Conservation (phyloP, 2,888 invertebrate genomes). For the Monoplex corrugatus region DNA sequence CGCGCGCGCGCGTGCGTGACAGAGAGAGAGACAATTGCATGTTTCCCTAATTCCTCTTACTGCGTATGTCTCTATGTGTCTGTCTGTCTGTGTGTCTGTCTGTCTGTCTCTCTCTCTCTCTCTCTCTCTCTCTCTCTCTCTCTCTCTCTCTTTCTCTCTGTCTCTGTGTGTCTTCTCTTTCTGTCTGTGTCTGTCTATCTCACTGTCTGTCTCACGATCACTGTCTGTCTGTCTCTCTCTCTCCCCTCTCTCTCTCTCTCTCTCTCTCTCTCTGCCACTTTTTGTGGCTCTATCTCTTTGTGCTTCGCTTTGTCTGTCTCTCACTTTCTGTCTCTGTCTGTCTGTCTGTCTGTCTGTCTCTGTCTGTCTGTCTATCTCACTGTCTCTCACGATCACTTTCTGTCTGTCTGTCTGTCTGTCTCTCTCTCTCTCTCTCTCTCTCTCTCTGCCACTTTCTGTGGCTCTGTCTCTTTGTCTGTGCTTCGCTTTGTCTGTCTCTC, state of each 20-base stretch:
- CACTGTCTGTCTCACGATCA: not conserved
- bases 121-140: not conserved
- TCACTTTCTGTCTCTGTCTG: not conserved
- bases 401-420: not conserved
- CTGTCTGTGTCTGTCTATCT: not conserved
- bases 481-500: conserved; percentile 1
- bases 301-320: not conserved
- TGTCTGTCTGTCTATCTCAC: not conserved
- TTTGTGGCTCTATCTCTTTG: not conserved
- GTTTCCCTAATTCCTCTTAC: not conserved
- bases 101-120: conserved; percentile 7
- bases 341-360: not conserved
- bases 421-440: conserved; percentile 22
- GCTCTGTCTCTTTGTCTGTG: not conserved
- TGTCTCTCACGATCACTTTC: not conserved
- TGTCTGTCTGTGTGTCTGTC: not conserved
- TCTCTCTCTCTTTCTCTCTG: not conserved
- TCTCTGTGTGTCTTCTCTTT: not conserved
- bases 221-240: not conserved
- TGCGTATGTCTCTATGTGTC: too few species aligned
- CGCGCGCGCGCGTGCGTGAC: not conserved
- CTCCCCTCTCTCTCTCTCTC: not conserved
- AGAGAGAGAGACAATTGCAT: too few species aligned
- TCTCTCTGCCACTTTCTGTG: not conserved
- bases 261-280: not conserved